Conservation (phyloP, 2,797 vertebrate genomes). For the Mareca penelope region DNA sequence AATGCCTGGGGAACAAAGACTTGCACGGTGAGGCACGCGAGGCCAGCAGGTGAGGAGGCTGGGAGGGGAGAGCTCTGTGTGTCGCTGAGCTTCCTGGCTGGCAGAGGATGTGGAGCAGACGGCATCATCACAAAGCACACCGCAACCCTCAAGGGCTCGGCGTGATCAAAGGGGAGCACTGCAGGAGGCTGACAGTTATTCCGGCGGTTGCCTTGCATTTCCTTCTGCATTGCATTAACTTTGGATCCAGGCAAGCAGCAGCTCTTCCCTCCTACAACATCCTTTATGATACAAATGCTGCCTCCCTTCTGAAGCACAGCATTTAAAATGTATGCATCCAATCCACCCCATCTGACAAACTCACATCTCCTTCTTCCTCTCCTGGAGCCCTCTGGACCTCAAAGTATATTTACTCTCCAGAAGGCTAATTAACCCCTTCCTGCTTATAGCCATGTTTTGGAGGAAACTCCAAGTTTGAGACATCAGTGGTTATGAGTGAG, state of each 20-base stretch:
- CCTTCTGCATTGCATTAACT: neutral
- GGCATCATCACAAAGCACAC: fast-evolving
- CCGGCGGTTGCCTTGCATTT: neutral
- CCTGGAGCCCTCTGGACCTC: neutral
- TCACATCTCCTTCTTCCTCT: neutral
- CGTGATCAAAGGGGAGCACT: neutral
- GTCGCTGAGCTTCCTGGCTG: neutral
- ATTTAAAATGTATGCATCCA: neutral
- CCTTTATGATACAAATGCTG: fast-evolving
- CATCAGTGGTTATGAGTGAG: neutral
- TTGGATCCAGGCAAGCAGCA: neutral
- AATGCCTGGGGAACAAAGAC: neutral
- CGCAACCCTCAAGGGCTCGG: fast-evolving
- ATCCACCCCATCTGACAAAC: neutral
- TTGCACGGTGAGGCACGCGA: fast-evolving
- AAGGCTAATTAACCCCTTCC: neutral
- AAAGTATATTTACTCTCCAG: neutral
- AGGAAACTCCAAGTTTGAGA: neutral
- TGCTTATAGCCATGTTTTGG: neutral
- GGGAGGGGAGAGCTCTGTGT: neutral
- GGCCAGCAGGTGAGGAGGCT: neutral
- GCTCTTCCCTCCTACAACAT: neutral
- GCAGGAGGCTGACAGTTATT: neutral
- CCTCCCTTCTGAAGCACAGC: neutral
- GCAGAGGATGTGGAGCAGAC: neutral